These are phyloP conservation scores for Corythaeola cristata DNA, from an alignment of 2,113 vertebrate genomes.

Conservation along the genomic window DNA sequence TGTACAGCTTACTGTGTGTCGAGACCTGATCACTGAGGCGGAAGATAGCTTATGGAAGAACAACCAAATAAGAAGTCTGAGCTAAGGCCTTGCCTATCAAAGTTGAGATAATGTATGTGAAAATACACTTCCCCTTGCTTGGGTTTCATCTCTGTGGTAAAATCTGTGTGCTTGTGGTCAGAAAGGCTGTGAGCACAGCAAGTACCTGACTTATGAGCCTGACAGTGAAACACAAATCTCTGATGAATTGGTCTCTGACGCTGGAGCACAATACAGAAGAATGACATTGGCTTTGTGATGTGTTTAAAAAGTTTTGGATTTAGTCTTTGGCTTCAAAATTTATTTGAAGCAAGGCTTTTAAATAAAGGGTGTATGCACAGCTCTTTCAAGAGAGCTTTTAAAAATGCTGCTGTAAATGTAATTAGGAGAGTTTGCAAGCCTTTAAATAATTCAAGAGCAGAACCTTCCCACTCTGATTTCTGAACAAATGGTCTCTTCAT, in stretches of 20 bases:
- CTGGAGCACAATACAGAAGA: neutral
- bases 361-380: neutral
- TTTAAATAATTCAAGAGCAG: slow-evolving; percentile 39
- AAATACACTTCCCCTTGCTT: neutral
- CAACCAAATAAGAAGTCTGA: neutral
- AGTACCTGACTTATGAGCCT: neutral
- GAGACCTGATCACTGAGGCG: neutral
- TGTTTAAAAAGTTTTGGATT: neutral
- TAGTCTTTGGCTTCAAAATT: neutral
- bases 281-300: neutral
- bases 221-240: neutral
- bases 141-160: neutral
- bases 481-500: slow-evolving; percentile 42
- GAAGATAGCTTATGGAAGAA: neutral
- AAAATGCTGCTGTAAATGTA: neutral
- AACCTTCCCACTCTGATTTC: slow-evolving; percentile 27
- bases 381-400: neutral
- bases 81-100: neutral
- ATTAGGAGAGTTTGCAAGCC: slow-evolving; percentile 38
- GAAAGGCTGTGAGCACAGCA: neutral
- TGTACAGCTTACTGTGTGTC: neutral
- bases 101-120: neutral
- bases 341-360: neutral
- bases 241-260: neutral
- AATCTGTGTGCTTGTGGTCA: neutral